Percentiles rank a stretch among this genome's conserved stretches.
phyloP scores from a whole-genome alignment of 2,797 vertebrate species.

The Manis javanica region DNA sequence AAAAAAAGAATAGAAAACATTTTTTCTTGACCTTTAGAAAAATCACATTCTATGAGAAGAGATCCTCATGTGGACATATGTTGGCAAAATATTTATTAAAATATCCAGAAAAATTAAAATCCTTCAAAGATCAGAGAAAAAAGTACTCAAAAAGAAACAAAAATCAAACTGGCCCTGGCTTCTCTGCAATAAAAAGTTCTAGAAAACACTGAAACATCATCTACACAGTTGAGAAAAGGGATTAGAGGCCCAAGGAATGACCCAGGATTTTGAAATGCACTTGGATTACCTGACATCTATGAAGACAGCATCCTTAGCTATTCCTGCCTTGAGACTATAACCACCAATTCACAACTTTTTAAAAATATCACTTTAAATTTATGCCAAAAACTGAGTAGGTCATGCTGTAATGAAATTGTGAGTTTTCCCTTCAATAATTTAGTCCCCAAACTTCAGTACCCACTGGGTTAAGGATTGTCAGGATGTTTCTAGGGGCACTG shows the following conservation, averaged over 20 bases:
- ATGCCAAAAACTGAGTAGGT: not conserved
- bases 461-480: not conserved
- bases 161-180: not conserved
- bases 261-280: not conserved
- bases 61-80: not conserved
- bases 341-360: not conserved
- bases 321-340: not conserved
- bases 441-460: not conserved
- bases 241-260: not conserved
- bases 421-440: not conserved
- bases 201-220: not conserved
- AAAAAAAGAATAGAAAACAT: not conserved
- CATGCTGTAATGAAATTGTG: not conserved
- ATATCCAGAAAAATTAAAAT: not conserved
- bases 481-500: not conserved
- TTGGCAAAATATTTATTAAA: constrained; percentile 4
- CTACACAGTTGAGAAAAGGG: not conserved
- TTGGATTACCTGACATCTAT: not conserved
- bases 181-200: constrained; percentile 14
- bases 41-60: not conserved
- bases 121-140: not conserved
- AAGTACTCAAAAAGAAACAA: not conserved
- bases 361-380: not conserved
- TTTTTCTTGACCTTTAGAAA: constrained; percentile 37
- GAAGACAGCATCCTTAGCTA: not conserved